Base-by-base conservation (phyloP, 2,113 vertebrate genomes). In the Tretioscincus oriximinensis region DNA sequence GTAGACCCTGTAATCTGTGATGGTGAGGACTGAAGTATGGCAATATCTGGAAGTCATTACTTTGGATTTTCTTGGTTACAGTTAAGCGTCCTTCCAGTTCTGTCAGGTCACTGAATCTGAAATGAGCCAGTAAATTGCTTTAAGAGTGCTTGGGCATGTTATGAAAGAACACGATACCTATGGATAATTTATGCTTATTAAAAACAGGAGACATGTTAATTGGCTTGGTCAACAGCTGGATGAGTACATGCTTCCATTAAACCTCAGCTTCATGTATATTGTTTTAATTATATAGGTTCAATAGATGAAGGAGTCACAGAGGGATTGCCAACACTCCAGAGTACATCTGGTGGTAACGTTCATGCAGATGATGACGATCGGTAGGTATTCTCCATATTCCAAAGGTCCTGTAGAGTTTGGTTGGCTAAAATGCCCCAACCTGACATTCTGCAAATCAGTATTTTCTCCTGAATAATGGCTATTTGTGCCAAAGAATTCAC, bases 261-360 rank as follows among this genome's bases (percentile, higher is more conserved):
- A 82, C 49, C 77, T 9, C 65, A 76, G 49, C 26, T 18, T 76
- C 49, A 76, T 70, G 20, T 65, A 28, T 81, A 66, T 88, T 86
- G 83, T 87, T 63, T 77, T 83, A 28, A 22, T 85, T 88, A 78
- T 76, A 83, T 87, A 98, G 97, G 97, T 82, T 99, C 98, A 9
- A 96, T 99, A 91, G 98, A 99, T 83, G 97, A 99, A 93, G 97
- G 97, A 16, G 97, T 97, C 35, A 96, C 96, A 0, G 98, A 98
- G 84, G 96, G 97, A 58, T 66, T 99, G 60, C 98, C 97, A 58
- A 97, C 97, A 26, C 96, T 98, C 84, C 97, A 98, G 0, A 95
- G 96, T 66, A 94, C 95, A 75, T 96, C 97, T 24, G 96, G 94
- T 89, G 88, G 96, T 45, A 97, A 95, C 88, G 93, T 95, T 88